These are phyloP conservation scores for Manis pentadactyla DNA, from an alignment of 2,797 vertebrate genomes.

Conservation along the genomic window DNA sequence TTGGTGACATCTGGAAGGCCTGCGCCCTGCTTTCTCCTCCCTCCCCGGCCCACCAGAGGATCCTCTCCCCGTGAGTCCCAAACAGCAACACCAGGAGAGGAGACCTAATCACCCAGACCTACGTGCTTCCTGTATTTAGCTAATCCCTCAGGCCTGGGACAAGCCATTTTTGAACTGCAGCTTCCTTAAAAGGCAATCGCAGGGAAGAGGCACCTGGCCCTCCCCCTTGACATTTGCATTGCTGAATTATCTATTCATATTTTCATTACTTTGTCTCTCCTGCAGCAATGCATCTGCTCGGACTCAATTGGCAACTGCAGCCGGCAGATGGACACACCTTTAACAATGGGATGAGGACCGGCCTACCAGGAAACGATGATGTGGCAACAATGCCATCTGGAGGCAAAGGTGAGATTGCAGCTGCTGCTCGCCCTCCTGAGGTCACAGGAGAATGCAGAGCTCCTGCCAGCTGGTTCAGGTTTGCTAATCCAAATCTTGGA, in stretches of 20 bases:
- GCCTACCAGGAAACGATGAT: conserved; percentile 92
- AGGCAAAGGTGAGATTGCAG: conserved; percentile 94
- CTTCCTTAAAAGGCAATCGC: not conserved
- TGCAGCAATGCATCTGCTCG: conserved; percentile 96
- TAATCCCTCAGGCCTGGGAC: conserved; percentile 13
- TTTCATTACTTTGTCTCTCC: conserved; percentile 85
- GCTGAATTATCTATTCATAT: conserved; percentile 74
- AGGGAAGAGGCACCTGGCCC: conserved; percentile 45
- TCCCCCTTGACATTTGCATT: conserved; percentile 43
- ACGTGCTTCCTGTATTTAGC: conserved; percentile 19
- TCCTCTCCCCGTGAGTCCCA: not conserved
- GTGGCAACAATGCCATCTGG: conserved; percentile 96
- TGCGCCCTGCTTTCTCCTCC: not conserved
- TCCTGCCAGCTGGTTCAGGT: conserved; percentile 27
- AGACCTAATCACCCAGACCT: not conserved
- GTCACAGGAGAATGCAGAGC: conserved; percentile 62
- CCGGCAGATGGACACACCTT: conserved; percentile 95
- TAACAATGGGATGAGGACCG: conserved; percentile 94
- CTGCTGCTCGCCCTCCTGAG: conserved; percentile 70
- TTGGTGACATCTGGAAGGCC: not conserved
- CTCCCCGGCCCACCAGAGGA: fast-evolving
- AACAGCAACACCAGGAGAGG: not conserved
- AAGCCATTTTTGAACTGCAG: not conserved
- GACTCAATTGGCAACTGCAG: conserved; percentile 98
- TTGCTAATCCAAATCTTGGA: conserved; percentile 67